Evolutionary conservation across 2,113 vertebrate genomes (phyloP).

Genomic region (Cephalopterus ornatus): DNA sequence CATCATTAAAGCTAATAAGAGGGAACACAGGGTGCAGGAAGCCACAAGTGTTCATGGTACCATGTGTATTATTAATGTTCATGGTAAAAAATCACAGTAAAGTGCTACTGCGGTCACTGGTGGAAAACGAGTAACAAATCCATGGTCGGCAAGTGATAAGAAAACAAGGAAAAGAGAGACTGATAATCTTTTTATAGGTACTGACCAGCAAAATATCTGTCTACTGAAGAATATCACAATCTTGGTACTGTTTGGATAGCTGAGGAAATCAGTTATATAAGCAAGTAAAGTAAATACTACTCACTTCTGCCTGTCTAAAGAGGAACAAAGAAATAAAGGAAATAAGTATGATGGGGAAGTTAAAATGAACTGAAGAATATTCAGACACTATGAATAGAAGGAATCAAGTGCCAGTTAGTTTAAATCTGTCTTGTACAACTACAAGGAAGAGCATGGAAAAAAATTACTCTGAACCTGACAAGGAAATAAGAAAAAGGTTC

Average conservation of each 20-base stretch:
- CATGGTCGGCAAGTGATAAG: not conserved
- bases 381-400: not conserved
- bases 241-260: not conserved
- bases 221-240: not conserved
- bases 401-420: not conserved
- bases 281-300: not conserved
- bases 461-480: not conserved
- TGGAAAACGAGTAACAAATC: not conserved
- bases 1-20: not conserved
- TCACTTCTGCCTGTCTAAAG: not conserved
- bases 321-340: not conserved
- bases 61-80: not conserved
- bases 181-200: not conserved
- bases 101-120: not conserved
- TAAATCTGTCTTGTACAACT: not conserved
- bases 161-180: not conserved
- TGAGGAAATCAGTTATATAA: slow-evolving; percentile 31
- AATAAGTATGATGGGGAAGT: not conserved
- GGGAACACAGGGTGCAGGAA: not conserved
- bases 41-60: not conserved
- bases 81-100: not conserved
- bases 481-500: not conserved
- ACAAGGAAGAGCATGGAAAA: not conserved
- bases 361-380: slow-evolving; percentile 1
- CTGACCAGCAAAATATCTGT: not conserved